These are phyloP conservation scores for Noctua janthe DNA, from an alignment of 2,888 invertebrate genomes.

Conservation along the genomic window DNA sequence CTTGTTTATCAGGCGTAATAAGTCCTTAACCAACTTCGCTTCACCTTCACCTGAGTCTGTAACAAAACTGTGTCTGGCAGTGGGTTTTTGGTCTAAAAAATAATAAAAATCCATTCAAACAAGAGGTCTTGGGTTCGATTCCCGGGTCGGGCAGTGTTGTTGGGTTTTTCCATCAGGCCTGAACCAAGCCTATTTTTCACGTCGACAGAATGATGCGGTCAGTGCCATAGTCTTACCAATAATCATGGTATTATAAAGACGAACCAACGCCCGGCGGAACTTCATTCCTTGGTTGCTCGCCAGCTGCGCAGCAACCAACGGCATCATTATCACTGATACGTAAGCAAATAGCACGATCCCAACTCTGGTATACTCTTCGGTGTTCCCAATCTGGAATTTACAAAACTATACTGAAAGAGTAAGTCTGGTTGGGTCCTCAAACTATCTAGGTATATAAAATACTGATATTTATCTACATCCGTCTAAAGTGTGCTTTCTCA, in stretches of 20 bases:
- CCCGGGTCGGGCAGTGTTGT: neutral
- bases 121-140: neutral
- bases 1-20: constrained; percentile 33
- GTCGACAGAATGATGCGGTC: neutral
- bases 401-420: neutral
- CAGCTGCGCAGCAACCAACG: constrained; percentile 36
- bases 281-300: constrained; percentile 29
- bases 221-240: neutral
- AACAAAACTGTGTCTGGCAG: constrained; percentile 9
- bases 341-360: constrained; percentile 6
- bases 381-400: constrained; percentile 27
- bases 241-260: constrained; percentile 37
- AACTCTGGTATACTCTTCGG: constrained; percentile 22
- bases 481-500: too few relatives aligned
- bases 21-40: constrained; percentile 39
- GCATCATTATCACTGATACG: constrained; percentile 24
- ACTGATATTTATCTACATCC: neutral
- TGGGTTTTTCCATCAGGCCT: neutral
- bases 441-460: neutral
- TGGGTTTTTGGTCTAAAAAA: neutral
- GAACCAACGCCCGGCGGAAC: constrained; percentile 13
- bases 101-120: neutral
- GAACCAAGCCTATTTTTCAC: neutral
- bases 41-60: constrained; percentile 22
- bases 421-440: rapidly evolving